Evolutionary conservation across 2,888 invertebrate species (phyloP).

Genomic region (Arrhopalites spinosus): DNA sequence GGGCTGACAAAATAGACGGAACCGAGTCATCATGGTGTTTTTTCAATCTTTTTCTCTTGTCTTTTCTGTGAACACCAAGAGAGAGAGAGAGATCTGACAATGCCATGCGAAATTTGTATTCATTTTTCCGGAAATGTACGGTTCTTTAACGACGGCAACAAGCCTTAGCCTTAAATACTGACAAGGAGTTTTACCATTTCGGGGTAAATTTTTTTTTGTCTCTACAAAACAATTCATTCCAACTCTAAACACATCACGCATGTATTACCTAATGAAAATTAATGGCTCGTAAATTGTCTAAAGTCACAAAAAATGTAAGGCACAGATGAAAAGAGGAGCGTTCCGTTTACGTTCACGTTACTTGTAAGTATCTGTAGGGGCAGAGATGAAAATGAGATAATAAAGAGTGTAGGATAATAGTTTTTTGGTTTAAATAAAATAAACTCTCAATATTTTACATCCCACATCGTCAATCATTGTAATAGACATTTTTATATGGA

Average conservation of each 20-base stretch:
- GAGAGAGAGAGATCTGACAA: background rate
- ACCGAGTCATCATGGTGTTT: background rate
- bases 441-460: too few relatives aligned
- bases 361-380: too few relatives aligned
- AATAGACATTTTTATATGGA: too few relatives aligned
- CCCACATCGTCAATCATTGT: too few relatives aligned
- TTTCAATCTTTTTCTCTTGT: too few relatives aligned
- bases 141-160: conserved; percentile 5
- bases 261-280: background rate
- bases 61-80: background rate
- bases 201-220: background rate
- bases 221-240: background rate
- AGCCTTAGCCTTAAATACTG: too few relatives aligned
- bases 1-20: background rate
- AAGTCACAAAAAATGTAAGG: background rate
- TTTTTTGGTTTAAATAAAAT: too few relatives aligned
- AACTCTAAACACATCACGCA: background rate
- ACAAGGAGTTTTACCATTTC: background rate
- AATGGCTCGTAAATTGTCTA: background rate
- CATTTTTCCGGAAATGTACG: conserved; percentile 16
- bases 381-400: too few relatives aligned
- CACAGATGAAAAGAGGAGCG: background rate
- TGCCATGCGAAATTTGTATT: background rate
- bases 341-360: background rate
- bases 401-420: too few relatives aligned